These are phyloP conservation scores for Microplitis manilae DNA, from an alignment of 2,888 invertebrate species.

Conservation along the genomic window DNA sequence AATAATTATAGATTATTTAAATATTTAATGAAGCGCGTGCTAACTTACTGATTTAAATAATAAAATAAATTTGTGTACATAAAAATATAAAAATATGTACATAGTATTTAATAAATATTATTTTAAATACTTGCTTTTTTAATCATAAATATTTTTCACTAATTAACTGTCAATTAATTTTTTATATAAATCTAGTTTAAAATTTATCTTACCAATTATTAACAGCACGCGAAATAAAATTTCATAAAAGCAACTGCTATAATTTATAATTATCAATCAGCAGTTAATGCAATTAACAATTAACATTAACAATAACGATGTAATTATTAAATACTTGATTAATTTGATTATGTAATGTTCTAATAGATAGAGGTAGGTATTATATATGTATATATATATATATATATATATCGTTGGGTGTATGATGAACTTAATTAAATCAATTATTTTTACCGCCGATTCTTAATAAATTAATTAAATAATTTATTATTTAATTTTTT, in stretches of 20 bases:
- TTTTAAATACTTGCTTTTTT: neutral
- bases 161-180: neutral
- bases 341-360: constrained; percentile 5
- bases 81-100: constrained; percentile 34
- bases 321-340: constrained; percentile 20
- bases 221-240: constrained; percentile 19
- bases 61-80: constrained; percentile 18
- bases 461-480: constrained; percentile 35
- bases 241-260: constrained; percentile 20
- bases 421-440: neutral
- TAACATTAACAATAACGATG: constrained; percentile 9
- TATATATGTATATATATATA: neutral
- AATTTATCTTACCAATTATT: neutral
- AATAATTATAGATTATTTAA: neutral
- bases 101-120: constrained; percentile 12
- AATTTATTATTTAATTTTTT: constrained; percentile 28
- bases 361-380: constrained; percentile 23
- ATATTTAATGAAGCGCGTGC: neutral
- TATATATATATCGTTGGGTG: constrained; percentile 7
- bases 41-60: neutral
- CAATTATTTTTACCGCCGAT: neutral
- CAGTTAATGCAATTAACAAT: constrained; percentile 22
- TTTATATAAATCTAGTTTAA: constrained; percentile 11
- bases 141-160: neutral
- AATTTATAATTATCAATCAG: constrained; percentile 5